Percentiles rank a stretch among this genome's conserved stretches.
These are phyloP conservation scores for Apamea crenata DNA, from an alignment of 2,888 invertebrate species.

Conservation along the genomic window DNA sequence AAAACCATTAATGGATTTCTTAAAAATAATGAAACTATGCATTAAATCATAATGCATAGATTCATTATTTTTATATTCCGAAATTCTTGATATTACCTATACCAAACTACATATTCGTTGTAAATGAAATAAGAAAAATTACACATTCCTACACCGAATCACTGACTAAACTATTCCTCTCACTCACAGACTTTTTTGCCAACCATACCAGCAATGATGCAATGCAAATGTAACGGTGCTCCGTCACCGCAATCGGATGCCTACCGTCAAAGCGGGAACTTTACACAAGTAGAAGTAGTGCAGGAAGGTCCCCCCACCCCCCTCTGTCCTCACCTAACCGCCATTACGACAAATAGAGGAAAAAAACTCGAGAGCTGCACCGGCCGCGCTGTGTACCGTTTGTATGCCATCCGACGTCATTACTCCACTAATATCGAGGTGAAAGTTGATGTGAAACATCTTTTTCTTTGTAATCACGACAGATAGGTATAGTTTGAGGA, in stretches of 20 bases:
- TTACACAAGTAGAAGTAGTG: conserved; percentile 62
- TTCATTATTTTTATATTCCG: too few relatives aligned
- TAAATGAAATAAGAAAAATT: neutral
- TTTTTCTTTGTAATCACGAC: conserved; percentile 47
- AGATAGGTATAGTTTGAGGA: conserved; percentile 18
- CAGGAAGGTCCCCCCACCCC: conserved; percentile 49
- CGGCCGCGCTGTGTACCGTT: conserved; percentile 64
- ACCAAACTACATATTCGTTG: neutral
- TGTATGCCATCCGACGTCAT: conserved; percentile 69
- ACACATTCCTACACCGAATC: neutral
- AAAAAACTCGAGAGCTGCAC: conserved; percentile 60
- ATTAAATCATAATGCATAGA: too few relatives aligned
- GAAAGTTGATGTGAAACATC: conserved; percentile 73
- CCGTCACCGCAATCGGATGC: conserved; percentile 71
- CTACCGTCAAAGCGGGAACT: conserved; percentile 66
- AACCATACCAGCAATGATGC: conserved; percentile 77
- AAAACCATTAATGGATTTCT: too few relatives aligned
- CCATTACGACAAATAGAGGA: conserved; percentile 60
- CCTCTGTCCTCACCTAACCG: conserved; percentile 36
- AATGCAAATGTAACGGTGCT: conserved; percentile 83
- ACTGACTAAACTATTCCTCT: neutral
- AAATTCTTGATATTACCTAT: neutral
- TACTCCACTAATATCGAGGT: conserved; percentile 77
- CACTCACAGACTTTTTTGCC: conserved; percentile 46
- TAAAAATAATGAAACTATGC: too few relatives aligned